Evolutionary conservation across 2,113 vertebrate species (phyloP).

Genomic region (Platycercus adscitus): DNA sequence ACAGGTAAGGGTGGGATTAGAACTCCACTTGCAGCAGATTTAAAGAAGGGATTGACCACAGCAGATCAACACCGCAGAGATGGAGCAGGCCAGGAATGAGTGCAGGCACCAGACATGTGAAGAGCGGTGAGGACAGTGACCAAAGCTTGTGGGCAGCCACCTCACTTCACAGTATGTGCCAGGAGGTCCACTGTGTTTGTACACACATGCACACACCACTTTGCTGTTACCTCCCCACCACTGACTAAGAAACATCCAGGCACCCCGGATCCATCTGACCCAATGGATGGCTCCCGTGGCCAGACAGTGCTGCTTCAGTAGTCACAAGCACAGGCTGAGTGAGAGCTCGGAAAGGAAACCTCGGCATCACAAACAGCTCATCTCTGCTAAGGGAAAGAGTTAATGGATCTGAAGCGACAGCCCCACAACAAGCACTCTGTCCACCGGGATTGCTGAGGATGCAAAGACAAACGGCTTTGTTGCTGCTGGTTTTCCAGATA

Average conservation of each 20-base stretch:
- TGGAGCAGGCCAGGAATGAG: neutral
- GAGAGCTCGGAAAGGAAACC: neutral
- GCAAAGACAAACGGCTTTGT: accelerated
- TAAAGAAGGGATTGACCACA: neutral
- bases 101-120: accelerated
- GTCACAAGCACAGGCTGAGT: neutral
- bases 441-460: accelerated
- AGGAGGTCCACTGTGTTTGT: neutral
- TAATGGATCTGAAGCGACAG: accelerated
- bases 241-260: neutral
- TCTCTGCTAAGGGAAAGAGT: neutral
- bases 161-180: neutral
- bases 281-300: accelerated
- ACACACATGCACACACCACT: neutral
- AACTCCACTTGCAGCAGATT: neutral
- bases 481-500: neutral
- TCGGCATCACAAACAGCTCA: accelerated
- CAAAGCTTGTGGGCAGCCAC: neutral
- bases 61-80: neutral
- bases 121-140: neutral
- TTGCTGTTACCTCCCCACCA: neutral
- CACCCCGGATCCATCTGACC: neutral
- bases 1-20: neutral
- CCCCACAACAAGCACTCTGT: neutral
- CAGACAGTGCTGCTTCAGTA: neutral